Conservation (phyloP, 2,113 vertebrate species). For the Terrapene triunguis region DNA sequence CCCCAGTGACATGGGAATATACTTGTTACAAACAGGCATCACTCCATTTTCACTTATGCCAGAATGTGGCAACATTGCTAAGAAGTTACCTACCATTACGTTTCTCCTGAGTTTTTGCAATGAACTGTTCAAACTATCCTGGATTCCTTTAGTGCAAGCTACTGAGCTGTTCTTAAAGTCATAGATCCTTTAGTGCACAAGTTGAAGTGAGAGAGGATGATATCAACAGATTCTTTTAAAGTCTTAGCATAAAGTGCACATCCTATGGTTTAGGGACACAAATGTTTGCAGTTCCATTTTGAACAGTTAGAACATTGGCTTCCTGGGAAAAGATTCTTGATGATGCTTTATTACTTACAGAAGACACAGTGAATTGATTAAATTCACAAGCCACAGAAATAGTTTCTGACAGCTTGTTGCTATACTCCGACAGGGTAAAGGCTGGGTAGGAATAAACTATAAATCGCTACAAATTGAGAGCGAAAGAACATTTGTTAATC, state of each 20-base stretch:
- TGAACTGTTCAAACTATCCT: constrained; percentile 4
- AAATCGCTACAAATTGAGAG: constrained; percentile 10
- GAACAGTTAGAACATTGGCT: constrained; percentile 20
- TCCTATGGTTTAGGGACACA: background rate
- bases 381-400: constrained; percentile 40
- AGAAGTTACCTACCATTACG: background rate
- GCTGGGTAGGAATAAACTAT: constrained; percentile 22
- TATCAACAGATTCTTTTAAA: background rate
- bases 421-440: constrained; percentile 41
- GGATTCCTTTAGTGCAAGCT: constrained; percentile 24
- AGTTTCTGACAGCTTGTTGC: constrained; percentile 40
- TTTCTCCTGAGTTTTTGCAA: constrained; percentile 9
- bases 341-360: constrained; percentile 54
- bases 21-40: background rate
- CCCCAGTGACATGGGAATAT: background rate
- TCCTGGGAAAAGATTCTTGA: constrained; percentile 51
- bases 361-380: constrained; percentile 23
- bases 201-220: constrained; percentile 25
- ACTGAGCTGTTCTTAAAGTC: constrained; percentile 25
- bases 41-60: background rate
- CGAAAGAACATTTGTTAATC: constrained; percentile 34
- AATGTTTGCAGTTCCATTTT: background rate
- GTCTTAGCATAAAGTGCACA: background rate
- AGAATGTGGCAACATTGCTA: background rate
- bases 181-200: constrained; percentile 42